Evolutionary conservation across 2,888 invertebrate species (phyloP).

Genomic region (Pseudoips prasinana): DNA sequence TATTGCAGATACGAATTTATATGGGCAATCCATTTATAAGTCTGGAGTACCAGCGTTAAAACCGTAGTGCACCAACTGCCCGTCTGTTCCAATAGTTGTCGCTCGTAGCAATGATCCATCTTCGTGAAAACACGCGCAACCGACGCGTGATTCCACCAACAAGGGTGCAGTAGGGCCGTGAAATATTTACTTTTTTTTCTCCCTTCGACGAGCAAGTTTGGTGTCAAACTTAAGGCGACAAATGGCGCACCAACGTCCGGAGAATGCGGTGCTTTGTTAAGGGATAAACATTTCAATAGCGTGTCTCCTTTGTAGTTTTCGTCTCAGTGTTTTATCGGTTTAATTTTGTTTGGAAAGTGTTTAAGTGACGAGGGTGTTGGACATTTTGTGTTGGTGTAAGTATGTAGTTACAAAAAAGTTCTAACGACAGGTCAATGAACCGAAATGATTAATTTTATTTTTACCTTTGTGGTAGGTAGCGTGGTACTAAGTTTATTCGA

Average conservation of each 20-base stretch:
- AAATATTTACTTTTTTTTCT: slow-evolving; percentile 73
- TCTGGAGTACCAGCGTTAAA: too few species aligned
- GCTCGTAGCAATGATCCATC: slow-evolving; percentile 70
- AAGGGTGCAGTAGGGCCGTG: slow-evolving; percentile 66
- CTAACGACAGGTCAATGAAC: too few species aligned
- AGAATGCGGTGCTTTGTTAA: slow-evolving; percentile 46
- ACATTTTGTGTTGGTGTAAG: neutral
- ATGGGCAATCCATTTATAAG: too few species aligned
- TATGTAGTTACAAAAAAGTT: too few species aligned
- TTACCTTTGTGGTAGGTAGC: too few species aligned
- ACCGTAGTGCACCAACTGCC: too few species aligned
- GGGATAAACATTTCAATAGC: slow-evolving; percentile 38
- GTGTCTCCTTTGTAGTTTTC: slow-evolving; percentile 26
- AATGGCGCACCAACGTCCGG: slow-evolving; percentile 46
- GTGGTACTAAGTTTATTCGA: too few species aligned
- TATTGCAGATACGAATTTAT: too few species aligned
- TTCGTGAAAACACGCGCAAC: slow-evolving; percentile 74
- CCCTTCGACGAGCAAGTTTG: slow-evolving; percentile 56
- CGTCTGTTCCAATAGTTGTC: slow-evolving; percentile 38
- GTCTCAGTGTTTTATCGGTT: slow-evolving; percentile 15
- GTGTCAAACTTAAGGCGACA: slow-evolving; percentile 65
- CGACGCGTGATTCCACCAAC: slow-evolving; percentile 79
- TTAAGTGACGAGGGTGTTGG: slow-evolving; percentile 1
- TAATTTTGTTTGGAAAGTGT: slow-evolving; percentile 14
- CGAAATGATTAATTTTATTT: too few species aligned